These are phyloP conservation scores for Taenioides sp. DNA, from an alignment of 2,797 vertebrate species.

Conservation along the genomic window DNA sequence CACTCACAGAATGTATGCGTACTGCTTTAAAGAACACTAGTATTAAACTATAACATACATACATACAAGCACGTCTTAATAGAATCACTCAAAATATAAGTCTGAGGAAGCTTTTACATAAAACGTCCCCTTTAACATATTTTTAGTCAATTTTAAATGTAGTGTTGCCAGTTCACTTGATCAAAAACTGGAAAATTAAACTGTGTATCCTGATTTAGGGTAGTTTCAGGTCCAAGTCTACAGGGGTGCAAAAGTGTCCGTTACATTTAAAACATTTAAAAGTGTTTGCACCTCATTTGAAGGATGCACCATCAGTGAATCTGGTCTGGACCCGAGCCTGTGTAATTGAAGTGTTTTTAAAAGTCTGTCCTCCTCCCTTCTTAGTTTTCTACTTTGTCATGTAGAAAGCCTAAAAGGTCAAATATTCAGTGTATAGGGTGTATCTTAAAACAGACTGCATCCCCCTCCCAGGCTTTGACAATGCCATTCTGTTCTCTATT, in stretches of 20 bases:
- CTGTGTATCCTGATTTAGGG: not conserved
- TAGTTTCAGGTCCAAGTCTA: not conserved
- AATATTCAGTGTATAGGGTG: not conserved
- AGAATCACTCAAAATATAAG: no score
- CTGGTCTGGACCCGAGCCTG: no score
- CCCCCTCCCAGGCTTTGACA: constrained; percentile 50
- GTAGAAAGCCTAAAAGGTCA: not conserved
- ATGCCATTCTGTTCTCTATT: not conserved
- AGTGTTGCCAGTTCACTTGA: not conserved
- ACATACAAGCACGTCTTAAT: no score
- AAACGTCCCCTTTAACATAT: no score
- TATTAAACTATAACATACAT: no score
- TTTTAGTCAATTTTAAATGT: no score
- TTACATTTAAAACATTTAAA: not conserved
- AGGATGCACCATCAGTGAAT: no score
- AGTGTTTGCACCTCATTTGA: not conserved
- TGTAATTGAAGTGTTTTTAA: not conserved
- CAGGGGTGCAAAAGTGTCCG: not conserved
- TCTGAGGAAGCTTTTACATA: no score
- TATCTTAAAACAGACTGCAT: constrained; percentile 29
- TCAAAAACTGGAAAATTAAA: not conserved
- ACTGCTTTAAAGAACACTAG: no score
- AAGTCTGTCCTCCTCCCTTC: not conserved
- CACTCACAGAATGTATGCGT: no score
- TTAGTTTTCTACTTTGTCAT: not conserved